These are phyloP conservation scores for Drosophila setosimentum DNA, from an alignment of 2,888 invertebrate genomes.

Conservation along the genomic window DNA sequence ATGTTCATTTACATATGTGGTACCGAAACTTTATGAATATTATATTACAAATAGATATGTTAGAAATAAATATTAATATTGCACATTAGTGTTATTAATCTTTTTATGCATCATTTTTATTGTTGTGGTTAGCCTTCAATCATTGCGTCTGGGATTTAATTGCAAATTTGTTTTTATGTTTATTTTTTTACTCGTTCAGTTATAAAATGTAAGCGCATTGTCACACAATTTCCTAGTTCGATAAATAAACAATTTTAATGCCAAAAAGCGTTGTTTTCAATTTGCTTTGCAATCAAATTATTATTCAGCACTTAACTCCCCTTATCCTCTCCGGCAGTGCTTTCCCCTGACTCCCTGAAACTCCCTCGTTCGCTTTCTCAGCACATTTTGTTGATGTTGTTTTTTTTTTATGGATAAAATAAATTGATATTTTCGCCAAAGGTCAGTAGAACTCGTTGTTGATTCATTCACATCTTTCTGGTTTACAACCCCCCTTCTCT, in stretches of 20 bases:
- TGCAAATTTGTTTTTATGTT: conserved; percentile 29
- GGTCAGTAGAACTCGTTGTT: conserved; percentile 57
- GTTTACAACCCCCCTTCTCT: neutral
- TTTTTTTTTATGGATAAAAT: conserved; percentile 40
- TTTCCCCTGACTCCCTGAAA: conserved; percentile 6
- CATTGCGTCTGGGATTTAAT: conserved; percentile 26
- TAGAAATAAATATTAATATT: conserved; percentile 1
- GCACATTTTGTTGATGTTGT: conserved; percentile 7
- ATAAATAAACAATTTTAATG: conserved; percentile 37
- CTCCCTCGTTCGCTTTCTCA: conserved; percentile 13
- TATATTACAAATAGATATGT: conserved; percentile 9
- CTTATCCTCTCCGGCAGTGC: neutral
- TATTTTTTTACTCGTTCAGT: conserved; percentile 35
- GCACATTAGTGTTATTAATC: conserved; percentile 4
- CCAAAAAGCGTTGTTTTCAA: conserved; percentile 35
- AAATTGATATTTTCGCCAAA: conserved; percentile 57
- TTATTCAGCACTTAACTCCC: conserved; percentile 13
- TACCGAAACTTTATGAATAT: conserved; percentile 8
- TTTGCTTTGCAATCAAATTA: conserved; percentile 47
- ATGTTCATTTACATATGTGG: conserved; percentile 62
- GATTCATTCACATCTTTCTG: conserved; percentile 58
- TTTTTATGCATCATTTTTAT: conserved; percentile 10
- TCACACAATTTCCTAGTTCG: conserved; percentile 54
- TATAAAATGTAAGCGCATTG: conserved; percentile 31
- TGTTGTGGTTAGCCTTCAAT: conserved; percentile 42